A percentile compares a stretch with the other conserved stretches of the same genome.
Evolutionary conservation across 2,113 vertebrate genomes (phyloP).

Genomic region (Psammodynastes pulverulentus): DNA sequence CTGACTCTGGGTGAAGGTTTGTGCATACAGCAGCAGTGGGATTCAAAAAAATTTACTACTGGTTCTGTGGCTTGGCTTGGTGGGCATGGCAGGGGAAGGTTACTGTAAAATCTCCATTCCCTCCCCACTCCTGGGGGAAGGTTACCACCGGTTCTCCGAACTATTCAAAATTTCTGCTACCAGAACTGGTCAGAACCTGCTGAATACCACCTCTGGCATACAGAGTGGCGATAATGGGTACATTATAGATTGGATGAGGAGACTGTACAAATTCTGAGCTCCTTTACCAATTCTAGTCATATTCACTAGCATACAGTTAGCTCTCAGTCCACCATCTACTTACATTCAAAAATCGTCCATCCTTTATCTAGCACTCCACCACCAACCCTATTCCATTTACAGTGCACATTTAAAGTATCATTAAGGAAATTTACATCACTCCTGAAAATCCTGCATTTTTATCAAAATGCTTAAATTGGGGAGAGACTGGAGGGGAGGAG

Average conservation of each 20-base stretch:
- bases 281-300: neutral
- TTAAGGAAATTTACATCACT: neutral
- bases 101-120: no score
- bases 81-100: no score
- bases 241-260: neutral
- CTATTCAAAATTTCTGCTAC: no score
- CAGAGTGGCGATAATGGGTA: neutral
- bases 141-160: no score
- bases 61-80: no score
- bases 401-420: neutral
- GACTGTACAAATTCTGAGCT: neutral
- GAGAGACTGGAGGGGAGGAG: neutral
- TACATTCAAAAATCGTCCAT: neutral
- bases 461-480: neutral
- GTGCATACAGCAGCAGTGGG: neutral
- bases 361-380: neutral
- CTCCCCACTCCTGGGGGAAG: no score
- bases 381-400: neutral
- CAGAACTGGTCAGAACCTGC: no score
- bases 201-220: no score
- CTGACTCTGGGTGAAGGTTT: neutral
- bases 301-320: neutral
- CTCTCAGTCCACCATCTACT: neutral
- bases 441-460: neutral
- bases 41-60: no score